Conservation (phyloP, 2,797 vertebrate species). For the Adrianichthys oophorus region DNA sequence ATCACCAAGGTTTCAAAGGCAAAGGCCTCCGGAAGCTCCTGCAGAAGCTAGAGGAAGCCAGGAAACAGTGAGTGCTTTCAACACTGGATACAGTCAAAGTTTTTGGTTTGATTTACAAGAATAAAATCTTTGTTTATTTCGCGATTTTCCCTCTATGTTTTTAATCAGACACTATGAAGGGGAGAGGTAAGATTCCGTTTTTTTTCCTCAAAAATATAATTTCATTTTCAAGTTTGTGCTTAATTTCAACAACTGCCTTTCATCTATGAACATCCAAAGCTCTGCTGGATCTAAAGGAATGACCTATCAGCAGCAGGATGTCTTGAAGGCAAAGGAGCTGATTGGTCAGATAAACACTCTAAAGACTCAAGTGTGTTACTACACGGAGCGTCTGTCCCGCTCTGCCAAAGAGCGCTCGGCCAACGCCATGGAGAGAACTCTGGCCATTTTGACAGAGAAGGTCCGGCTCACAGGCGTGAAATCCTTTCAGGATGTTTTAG, state of each 20-base stretch:
- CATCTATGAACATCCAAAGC: conserved; percentile 29
- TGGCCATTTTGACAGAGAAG: conserved; percentile 95
- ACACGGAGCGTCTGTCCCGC: conserved; percentile 92
- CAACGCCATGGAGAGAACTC: conserved; percentile 93
- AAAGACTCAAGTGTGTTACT: conserved; percentile 98
- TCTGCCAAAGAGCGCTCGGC: conserved; percentile 94
- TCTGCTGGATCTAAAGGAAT: conserved; percentile 85
- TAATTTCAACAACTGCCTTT: neutral
- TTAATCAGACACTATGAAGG: conserved; percentile 85
- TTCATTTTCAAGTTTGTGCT: neutral
- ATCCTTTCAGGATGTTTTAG: neutral
- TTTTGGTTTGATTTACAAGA: neutral
- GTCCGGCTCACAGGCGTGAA: conserved; percentile 58
- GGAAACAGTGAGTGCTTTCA: conserved; percentile 88
- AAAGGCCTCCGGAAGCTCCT: conserved; percentile 91
- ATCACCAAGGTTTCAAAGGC: conserved; percentile 96
- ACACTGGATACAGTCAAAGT: neutral
- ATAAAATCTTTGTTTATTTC: neutral
- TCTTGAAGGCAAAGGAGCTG: conserved; percentile 94
- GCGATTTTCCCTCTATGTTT: conserved; percentile 21
- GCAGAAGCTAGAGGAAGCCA: conserved; percentile 95
- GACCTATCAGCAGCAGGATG: conserved; percentile 91
- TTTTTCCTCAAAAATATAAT: neutral
- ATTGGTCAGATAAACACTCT: conserved; percentile 96
- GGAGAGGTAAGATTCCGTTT: conserved; percentile 86